Base-by-base conservation (phyloP, 2,888 invertebrate species). In the Acrobasis suavella region DNA sequence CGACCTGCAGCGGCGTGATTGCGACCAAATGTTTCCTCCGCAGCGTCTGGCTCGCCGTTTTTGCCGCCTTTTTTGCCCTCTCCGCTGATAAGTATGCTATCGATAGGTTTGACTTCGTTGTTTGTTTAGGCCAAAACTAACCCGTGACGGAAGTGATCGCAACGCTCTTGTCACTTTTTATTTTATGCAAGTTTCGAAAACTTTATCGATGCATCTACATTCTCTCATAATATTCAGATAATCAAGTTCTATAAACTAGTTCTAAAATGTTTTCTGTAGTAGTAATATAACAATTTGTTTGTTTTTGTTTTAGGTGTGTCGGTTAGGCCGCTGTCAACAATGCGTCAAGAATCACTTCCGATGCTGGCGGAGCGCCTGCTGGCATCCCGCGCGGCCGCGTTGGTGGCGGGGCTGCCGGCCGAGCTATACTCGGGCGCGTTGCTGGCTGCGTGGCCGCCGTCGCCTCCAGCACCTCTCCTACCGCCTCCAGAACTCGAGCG, bases 351-450 rank as follows among this genome's bases (percentile, higher is more conserved):
- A 66, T 86, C 92, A 16, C 78, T 91, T 61, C 92, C 92, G 69
- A 89, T 92, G 91, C 69, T 92, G 70, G 92, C 92, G 64, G 92
- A 91, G 78, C 78, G 93, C 77, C 89, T 83, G 93, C 94, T 75
- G 89, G 95, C 75, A 84, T 93, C 71, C 71, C 94, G 79, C 72
- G 94, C 78, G 67, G 93, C 84, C 63, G 93, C 83, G 69, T 88
- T 82, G 84, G 93, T 91, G 67, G 93, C 93, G 1, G 94, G 93
- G 5, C 82, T 95, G 51, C 94, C 94, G 9, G 94, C 95, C 12
- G 93, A 94, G 62, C 89, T 95, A 65, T 95, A 95, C 84, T 94
- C 94, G 54, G 94, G 94, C 50, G 94, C 94, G 38, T 89, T 95
- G 67, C 91, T 94, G 62, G 91, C 94, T 22, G 93, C 94, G 71